Percentiles rank a stretch among this genome's conserved stretches.
These are phyloP conservation scores for Trichomycterus rosablanca DNA, from an alignment of 2,113 vertebrate genomes.

Conservation along the genomic window DNA sequence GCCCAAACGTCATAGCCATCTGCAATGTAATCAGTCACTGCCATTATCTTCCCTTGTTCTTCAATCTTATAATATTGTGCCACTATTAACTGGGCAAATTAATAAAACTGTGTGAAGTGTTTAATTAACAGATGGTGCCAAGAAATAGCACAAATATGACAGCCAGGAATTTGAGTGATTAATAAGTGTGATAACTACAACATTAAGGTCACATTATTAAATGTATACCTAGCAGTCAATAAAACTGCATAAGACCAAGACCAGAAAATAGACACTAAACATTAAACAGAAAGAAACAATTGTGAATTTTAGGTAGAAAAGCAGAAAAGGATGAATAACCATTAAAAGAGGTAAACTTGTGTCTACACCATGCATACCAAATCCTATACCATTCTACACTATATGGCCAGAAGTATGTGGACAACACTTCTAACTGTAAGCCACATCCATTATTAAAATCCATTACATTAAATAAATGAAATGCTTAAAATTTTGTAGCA, in stretches of 20 bases:
- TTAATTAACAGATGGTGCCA: slow-evolving; percentile 67
- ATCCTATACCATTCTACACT: no score
- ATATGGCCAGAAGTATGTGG: no score
- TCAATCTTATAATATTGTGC: slow-evolving; percentile 56
- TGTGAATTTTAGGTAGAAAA: no score
- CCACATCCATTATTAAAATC: no score
- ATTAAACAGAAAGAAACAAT: neutral
- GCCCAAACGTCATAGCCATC: slow-evolving; percentile 65
- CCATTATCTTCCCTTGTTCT: slow-evolving; percentile 39
- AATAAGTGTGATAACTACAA: neutral
- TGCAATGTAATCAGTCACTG: slow-evolving; percentile 57
- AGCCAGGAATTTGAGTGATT: slow-evolving; percentile 29
- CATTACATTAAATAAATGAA: no score
- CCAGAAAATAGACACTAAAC: neutral
- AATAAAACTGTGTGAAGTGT: slow-evolving; percentile 62
- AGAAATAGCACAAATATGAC: slow-evolving; percentile 56
- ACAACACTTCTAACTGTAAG: no score
- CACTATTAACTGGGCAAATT: slow-evolving; percentile 65
- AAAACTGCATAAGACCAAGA: no score
- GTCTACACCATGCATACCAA: no score
- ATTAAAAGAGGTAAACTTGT: no score
- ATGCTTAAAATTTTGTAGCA: no score
- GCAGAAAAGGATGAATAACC: no score
- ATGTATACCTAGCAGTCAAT: no score
- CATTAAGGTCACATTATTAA: neutral